Percentiles rank a stretch among this genome's conserved stretches.
phyloP scores from a whole-genome alignment of 2,888 invertebrate genomes.

The Mimumesa dahlbomi region DNA sequence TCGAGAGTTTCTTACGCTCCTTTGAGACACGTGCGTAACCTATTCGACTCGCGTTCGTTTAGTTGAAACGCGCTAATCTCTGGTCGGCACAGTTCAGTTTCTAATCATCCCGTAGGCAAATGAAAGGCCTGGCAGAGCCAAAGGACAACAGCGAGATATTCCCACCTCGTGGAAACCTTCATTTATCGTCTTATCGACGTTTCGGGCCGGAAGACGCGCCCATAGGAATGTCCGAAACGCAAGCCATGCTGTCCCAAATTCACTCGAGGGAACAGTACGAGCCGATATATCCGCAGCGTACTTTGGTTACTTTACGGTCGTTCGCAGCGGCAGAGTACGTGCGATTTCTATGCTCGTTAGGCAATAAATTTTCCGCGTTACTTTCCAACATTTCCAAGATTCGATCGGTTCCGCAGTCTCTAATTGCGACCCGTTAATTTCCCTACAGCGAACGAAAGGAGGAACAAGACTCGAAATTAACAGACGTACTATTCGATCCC shows the following conservation, averaged over 20 bases:
- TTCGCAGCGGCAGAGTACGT: constrained; percentile 58
- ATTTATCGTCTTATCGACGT: constrained; percentile 60
- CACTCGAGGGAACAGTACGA: constrained; percentile 48
- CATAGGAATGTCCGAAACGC: constrained; percentile 64
- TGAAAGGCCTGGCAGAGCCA: constrained; percentile 55
- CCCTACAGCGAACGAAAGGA: constrained; percentile 28
- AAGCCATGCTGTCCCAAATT: constrained; percentile 61
- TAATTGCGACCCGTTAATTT: no score
- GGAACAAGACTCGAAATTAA: constrained; percentile 31
- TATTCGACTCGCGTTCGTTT: not conserved
- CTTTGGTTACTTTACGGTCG: constrained; percentile 57
- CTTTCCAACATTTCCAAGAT: not conserved
- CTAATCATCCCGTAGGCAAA: constrained; percentile 57
- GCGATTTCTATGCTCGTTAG: not conserved
- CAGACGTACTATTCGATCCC: constrained; percentile 46
- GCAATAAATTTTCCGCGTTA: not conserved
- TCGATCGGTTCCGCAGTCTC: not conserved
- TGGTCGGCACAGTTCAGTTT: constrained; percentile 1
- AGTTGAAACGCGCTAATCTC: constrained; percentile 2
- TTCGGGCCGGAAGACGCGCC: constrained; percentile 50
- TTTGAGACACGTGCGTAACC: not conserved
- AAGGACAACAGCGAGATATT: constrained; percentile 59
- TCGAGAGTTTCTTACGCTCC: no score
- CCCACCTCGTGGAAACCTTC: constrained; percentile 59
- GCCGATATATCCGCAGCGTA: constrained; percentile 52